A percentile compares a stretch with the other conserved stretches of the same genome.
Conservation (phyloP, 2,797 vertebrate genomes). For the Poeciliopsis paucimaculata region DNA sequence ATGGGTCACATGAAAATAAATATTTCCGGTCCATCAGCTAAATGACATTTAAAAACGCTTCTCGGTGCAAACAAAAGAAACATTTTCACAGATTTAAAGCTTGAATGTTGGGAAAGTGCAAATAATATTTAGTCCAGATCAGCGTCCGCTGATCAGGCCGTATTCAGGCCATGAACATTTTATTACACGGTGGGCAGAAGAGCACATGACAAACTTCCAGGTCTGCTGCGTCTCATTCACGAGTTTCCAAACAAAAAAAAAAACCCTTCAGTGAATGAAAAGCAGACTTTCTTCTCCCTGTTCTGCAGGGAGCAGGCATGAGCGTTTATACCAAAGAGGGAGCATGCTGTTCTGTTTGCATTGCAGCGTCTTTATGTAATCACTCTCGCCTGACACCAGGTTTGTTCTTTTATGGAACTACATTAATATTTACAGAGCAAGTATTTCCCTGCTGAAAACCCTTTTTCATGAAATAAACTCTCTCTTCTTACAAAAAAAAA, state of each 20-base stretch:
- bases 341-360: constrained; percentile 33
- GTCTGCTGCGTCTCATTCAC: constrained; percentile 47
- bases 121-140: constrained; percentile 9
- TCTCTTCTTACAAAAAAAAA: constrained; percentile 13
- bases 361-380: constrained; percentile 41
- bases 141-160: constrained; percentile 11
- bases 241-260: constrained; percentile 7
- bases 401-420: constrained; percentile 26
- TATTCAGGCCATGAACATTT: constrained; percentile 23
- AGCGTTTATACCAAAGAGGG: constrained; percentile 19
- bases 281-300: constrained; percentile 12
- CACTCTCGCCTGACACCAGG: constrained; percentile 21
- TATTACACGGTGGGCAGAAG: constrained; percentile 15
- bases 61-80: not conserved
- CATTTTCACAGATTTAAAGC: constrained; percentile 8
- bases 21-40: not conserved
- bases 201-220: constrained; percentile 43
- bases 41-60: not conserved
- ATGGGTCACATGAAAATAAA: not conserved
- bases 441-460: constrained; percentile 30
- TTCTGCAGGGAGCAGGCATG: not conserved
- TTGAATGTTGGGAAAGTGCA: constrained; percentile 15
- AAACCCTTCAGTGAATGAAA: constrained; percentile 20
- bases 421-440: constrained; percentile 70
- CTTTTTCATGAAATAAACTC: constrained; percentile 35